A percentile compares a stretch with the other conserved stretches of the same genome.
These are phyloP conservation scores for Lutraria rhynchaena DNA, from an alignment of 1,140 invertebrate species.

Conservation along the genomic window DNA sequence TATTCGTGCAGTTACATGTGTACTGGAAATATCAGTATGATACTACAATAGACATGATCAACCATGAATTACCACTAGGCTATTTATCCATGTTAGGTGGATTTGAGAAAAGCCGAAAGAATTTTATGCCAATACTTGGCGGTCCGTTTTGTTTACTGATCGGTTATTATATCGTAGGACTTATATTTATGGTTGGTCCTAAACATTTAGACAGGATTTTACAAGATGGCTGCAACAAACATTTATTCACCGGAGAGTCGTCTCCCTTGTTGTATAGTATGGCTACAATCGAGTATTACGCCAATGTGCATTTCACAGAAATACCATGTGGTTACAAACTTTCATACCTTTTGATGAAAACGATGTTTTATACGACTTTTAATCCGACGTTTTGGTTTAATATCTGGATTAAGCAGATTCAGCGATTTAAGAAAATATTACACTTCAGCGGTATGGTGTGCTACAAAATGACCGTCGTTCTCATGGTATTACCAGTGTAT, in stretches of 20 bases:
- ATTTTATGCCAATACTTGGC: slow-evolving; percentile 28
- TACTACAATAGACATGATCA: not conserved
- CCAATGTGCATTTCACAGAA: not conserved
- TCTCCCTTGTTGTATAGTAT: slow-evolving; percentile 11
- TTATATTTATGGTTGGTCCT: not conserved
- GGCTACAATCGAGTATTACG: not conserved
- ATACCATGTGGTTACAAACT: not conserved
- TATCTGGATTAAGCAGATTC: not conserved
- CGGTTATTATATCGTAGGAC: not conserved
- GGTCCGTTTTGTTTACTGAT: slow-evolving; percentile 19
- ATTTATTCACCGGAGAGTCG: not conserved
- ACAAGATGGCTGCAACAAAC: not conserved
- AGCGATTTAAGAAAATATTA: not conserved
- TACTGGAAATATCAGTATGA: slow-evolving; percentile 8
- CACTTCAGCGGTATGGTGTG: not conserved
- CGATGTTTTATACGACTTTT: not conserved
- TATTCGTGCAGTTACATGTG: slow-evolving; percentile 4
- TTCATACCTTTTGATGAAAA: not conserved
- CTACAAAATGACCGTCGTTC: not conserved
- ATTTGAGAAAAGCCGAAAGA: slow-evolving; percentile 18
- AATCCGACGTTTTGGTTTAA: slow-evolving; percentile 25
- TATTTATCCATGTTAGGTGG: slow-evolving; percentile 32
- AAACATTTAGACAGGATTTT: not conserved
- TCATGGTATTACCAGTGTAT: not conserved
- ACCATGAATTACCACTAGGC: slow-evolving; percentile 25